phyloP scores from a whole-genome alignment of 2,888 invertebrate genomes.

The Thereva nobilitata region DNA sequence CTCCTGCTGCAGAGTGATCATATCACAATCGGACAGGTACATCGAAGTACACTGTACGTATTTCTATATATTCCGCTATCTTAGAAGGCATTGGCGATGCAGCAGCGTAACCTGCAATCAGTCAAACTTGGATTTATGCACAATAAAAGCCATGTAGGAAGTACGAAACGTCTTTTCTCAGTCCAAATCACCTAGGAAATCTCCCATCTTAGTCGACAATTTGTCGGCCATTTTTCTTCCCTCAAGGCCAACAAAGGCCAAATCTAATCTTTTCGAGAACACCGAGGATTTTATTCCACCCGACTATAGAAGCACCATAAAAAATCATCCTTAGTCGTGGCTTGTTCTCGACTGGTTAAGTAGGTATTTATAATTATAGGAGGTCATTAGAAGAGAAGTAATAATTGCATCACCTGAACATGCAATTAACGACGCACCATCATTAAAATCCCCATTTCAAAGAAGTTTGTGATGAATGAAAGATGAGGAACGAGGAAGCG shows the following conservation, averaged over 20 bases:
- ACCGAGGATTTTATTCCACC: background rate
- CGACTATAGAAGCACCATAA: background rate
- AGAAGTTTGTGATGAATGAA: constrained; percentile 14
- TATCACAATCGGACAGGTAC: constrained; percentile 3
- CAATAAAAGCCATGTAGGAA: constrained; percentile 14
- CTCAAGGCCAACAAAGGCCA: constrained; percentile 25
- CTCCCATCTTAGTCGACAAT: constrained; percentile 11
- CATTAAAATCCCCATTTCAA: constrained; percentile 36
- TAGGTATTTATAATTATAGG: constrained; percentile 39
- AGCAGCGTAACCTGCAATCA: constrained; percentile 25
- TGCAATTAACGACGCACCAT: constrained; percentile 38
- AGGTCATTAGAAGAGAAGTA: constrained; percentile 40
- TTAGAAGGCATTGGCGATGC: background rate
- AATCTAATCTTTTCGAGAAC: constrained; percentile 10
- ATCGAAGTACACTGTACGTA: constrained; percentile 8
- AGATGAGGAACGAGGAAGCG: constrained; percentile 16
- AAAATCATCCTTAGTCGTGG: constrained; percentile 5
- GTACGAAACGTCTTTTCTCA: constrained; percentile 9
- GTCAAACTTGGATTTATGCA: constrained; percentile 25
- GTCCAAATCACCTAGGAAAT: constrained; percentile 23
- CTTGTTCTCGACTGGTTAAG: constrained; percentile 1
- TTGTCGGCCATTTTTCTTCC: constrained; percentile 17
- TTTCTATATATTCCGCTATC: constrained; percentile 3
- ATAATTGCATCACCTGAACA: constrained; percentile 39
- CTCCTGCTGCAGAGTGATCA: constrained; percentile 18